Evolutionary conservation across 2,888 invertebrate species (phyloP).

Genomic region (Mayetiola destructor): DNA sequence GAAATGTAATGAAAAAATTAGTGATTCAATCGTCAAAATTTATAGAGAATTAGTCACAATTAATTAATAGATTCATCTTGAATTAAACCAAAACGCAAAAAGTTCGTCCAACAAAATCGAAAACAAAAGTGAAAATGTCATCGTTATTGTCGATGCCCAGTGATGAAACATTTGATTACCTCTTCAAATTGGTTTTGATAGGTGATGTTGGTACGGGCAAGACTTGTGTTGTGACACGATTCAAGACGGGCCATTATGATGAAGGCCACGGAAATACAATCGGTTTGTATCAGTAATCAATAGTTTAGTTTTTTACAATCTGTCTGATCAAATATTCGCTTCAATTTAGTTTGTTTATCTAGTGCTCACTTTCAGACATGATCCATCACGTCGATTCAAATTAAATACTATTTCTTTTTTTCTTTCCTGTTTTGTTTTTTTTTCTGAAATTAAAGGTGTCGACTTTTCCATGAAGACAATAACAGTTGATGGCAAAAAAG

Average conservation of each 20-base stretch:
- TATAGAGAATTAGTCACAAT: not conserved
- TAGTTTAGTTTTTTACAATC: too few relatives aligned
- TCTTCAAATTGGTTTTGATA: conserved; percentile 89
- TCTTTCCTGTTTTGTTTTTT: too few relatives aligned
- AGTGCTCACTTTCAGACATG: too few relatives aligned
- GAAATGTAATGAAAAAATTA: not conserved
- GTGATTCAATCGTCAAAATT: not conserved
- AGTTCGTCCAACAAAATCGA: not conserved
- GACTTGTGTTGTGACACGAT: conserved; percentile 89
- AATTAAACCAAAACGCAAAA: not conserved
- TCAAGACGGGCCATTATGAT: conserved; percentile 89
- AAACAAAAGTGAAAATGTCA: conserved; percentile 41
- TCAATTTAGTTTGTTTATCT: too few relatives aligned
- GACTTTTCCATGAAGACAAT: conserved; percentile 98
- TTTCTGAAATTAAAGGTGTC: too few relatives aligned
- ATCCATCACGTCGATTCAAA: too few relatives aligned
- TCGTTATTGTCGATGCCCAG: conserved; percentile 56
- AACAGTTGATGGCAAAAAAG: conserved; percentile 80
- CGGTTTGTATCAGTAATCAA: too few relatives aligned
- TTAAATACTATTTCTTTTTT: too few relatives aligned
- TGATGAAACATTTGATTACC: conserved; percentile 79
- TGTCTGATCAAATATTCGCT: too few relatives aligned
- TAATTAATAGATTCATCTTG: not conserved
- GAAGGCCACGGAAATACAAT: conserved; percentile 94
- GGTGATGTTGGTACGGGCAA: conserved; percentile 86